These are phyloP conservation scores for Amiota mariae DNA, from an alignment of 2,888 invertebrate genomes.

Conservation along the genomic window DNA sequence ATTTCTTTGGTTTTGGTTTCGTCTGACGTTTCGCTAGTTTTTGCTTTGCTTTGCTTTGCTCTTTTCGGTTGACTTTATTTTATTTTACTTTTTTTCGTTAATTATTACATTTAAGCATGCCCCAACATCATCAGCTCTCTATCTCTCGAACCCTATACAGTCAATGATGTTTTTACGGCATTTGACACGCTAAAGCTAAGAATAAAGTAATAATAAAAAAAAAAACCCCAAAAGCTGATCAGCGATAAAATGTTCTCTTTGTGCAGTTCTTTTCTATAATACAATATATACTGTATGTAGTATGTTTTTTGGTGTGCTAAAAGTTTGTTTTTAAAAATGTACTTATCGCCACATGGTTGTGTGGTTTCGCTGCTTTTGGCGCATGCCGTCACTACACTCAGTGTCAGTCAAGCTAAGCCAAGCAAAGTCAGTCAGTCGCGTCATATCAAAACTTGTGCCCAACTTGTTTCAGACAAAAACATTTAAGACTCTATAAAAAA, in stretches of 20 bases:
- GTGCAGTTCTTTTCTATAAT: neutral
- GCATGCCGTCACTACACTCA: no score
- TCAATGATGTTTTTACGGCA: conserved; percentile 6
- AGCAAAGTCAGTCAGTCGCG: no score
- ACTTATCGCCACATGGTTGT: neutral
- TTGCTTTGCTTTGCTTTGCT: conserved; percentile 5
- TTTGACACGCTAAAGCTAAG: conserved; percentile 13
- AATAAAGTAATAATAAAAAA: neutral
- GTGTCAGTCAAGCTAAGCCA: no score
- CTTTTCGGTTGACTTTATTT: neutral
- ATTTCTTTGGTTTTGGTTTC: conserved; percentile 1
- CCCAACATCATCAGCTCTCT: neutral
- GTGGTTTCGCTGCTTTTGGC: no score
- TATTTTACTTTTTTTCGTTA: conserved; percentile 1
- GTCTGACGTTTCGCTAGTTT: neutral
- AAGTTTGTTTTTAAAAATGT: neutral
- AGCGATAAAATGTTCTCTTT: neutral
- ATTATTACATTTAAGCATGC: conserved; percentile 21
- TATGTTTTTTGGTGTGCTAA: neutral
- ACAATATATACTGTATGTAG: neutral
- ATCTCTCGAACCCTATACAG: neutral
- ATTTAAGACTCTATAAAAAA: no score
- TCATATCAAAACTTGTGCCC: no score
- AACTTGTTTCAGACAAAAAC: no score
- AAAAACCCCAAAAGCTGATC: conserved; percentile 6